Evolutionary conservation across 37 sponge, comb jelly and placozoan genomes (phyloP).

Genomic region (Crambe crambe): DNA sequence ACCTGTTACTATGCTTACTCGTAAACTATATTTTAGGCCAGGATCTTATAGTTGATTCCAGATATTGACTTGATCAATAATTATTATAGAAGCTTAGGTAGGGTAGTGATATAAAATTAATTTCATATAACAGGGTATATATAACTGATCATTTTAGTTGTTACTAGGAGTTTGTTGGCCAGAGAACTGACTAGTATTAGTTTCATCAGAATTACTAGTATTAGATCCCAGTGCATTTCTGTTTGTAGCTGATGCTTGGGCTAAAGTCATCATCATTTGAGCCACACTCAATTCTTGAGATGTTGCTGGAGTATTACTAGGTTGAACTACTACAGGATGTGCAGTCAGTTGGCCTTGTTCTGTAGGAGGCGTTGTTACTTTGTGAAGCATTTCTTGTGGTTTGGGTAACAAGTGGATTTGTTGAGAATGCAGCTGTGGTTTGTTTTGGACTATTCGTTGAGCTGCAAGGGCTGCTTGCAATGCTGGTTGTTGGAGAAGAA

Average conservation of each 20-base stretch:
- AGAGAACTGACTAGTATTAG: background rate
- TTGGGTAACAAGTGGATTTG: background rate
- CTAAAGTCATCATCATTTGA: slow-evolving; percentile 9
- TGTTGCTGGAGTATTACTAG: background rate
- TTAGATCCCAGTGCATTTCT: background rate
- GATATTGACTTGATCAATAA: too few species aligned
- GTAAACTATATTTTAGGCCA: slow-evolving; percentile 72
- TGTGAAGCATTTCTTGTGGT: background rate
- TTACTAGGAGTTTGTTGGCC: background rate
- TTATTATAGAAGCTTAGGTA: too few species aligned
- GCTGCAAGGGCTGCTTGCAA: slow-evolving; percentile 5
- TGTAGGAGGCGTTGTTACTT: background rate
- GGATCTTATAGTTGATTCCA: slow-evolving; percentile 1
- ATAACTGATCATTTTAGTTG: too few species aligned
- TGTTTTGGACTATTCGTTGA: background rate
- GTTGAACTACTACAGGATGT: background rate
- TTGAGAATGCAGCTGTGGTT: background rate
- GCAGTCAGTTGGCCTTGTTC: background rate
- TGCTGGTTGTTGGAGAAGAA: slow-evolving; percentile 1
- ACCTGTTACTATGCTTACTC: slow-evolving; percentile 68
- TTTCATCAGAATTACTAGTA: background rate
- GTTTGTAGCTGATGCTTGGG: background rate
- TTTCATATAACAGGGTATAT: too few species aligned
- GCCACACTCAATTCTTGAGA: slow-evolving; percentile 5
- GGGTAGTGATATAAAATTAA: too few species aligned